Conservation (phyloP, 2,113 vertebrate genomes). For the Sylvietta virens region DNA sequence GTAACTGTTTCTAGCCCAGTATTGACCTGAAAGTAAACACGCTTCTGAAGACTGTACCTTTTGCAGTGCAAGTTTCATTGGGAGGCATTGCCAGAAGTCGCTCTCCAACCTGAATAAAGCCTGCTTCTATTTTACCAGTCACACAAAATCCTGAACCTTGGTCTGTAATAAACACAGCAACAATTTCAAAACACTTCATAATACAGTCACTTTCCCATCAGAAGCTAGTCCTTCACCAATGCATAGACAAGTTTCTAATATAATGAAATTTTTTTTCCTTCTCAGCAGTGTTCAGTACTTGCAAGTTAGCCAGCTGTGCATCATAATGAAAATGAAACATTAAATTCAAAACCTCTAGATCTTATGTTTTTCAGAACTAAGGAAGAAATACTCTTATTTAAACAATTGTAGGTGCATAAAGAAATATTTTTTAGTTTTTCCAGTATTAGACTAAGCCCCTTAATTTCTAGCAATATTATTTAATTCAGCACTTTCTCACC, state of each 20-base stretch:
- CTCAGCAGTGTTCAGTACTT: not conserved
- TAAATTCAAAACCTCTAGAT: slow-evolving; percentile 29
- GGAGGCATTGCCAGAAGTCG: slow-evolving; percentile 91
- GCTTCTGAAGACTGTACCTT: slow-evolving; percentile 79
- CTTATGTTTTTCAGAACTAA: slow-evolving; percentile 21
- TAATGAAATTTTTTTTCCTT: not conserved
- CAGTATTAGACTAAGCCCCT: not conserved
- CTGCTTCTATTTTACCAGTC: slow-evolving; percentile 96
- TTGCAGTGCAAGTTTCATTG: slow-evolving; percentile 95
- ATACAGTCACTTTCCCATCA: not conserved
- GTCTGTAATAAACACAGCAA: slow-evolving; percentile 75
- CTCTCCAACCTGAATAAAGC: slow-evolving; percentile 91
- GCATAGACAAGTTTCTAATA: not conserved
- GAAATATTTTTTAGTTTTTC: slow-evolving; percentile 4
- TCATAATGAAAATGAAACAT: slow-evolving; percentile 60
- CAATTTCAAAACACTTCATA: not conserved
- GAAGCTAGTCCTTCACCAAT: not conserved
- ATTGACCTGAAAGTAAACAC: slow-evolving; percentile 59
- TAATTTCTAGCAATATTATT: not conserved
- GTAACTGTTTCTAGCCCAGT: slow-evolving; percentile 66
- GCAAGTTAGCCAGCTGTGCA: not conserved
- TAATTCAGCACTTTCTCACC: not conserved
- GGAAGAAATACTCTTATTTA: not conserved
- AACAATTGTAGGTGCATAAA: not conserved
- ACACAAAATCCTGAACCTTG: slow-evolving; percentile 98